Evolutionary conservation across 53 echinoderm and acorn worm genomes (phyloP), one percentile per base, ranked within the genome.

Genomic region (Paracentrotus lividus): DNA sequence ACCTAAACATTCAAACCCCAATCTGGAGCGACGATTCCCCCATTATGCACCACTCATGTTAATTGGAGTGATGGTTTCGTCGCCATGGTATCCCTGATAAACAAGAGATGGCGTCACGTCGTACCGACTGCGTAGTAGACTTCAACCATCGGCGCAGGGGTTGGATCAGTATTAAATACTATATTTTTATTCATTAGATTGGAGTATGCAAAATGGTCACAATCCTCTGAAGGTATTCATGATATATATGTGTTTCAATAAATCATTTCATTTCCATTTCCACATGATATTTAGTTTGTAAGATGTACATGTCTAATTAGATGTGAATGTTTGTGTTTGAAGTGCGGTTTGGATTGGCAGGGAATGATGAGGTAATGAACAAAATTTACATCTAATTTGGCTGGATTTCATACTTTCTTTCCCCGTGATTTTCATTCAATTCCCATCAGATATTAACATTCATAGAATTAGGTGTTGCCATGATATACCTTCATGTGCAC

Each of bases 21-120:
- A 86, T 86, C 86, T 86, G 86, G 56, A 36, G 38, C 55, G 40
- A 56, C 86, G 36, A 86, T 20, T 72, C 54, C 54, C 49, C 86
- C 54, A 86, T 86, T 86, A 86, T 86, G 86, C 86, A 56, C 86
- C 86, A 86, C 53, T 56, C 53, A 86, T 86, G 86, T 86, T 86
- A 86, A 86, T 86, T 86, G 86, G 45, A 86, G 86, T 86, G 86
- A 86, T 56, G 86, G 86, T 86, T 53, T 86, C 86, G 56, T 86
- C 86, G 86, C 86, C 56, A 86, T 86, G 86, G 86, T 86, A 55
- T 14, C 86, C 54, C 20, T 12, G 13, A 56, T 86, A 86, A 86
- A 86, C 86, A 86, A 81, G 81, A 81, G 81, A 81, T 81, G 81
- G 81, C 81, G 81, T 81, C 81, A 81, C 81, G 26, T 0, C 81